Evolutionary conservation across 2,113 vertebrate species (phyloP), one percentile per base, ranked within the genome.

Genomic region (Lontra canadensis): DNA sequence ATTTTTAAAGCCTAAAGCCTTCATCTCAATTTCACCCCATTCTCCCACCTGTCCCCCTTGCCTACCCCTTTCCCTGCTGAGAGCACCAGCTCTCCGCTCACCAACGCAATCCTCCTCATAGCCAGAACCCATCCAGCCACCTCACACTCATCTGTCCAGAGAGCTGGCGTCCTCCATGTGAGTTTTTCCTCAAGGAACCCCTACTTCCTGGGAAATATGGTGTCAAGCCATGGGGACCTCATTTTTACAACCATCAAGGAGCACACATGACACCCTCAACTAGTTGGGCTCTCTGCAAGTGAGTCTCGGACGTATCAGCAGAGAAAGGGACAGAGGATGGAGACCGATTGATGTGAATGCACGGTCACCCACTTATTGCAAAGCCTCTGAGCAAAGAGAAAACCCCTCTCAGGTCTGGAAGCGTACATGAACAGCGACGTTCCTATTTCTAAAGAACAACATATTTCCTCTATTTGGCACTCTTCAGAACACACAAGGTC

Each of bases 341-440:
- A n/a, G n/a, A 63, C 2, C 0, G 10, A 52, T 4, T 18, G 2
- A 0, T 26, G 2, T 25, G 20, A 47, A 59, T 3, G 67, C 21
- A 63, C 21, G 7, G 13, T 42, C 42, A 4, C 13, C 42, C 47
- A n/a, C 59, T 71, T 10, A 74, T 7, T 23, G n/a, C 15, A 15
- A 52, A 85, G 39, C 73, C 31, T 20, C 39, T 0, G 12, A 29
- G 49, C 17, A 39, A 74, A 49, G 18, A 36, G 18, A 67, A 74
- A 14, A 29, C 9, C 0, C 23, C 31, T 9, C 17, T 74, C 6
- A 4, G 0, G 6, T 61, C n/a, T 4, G 4, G 23, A 1, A 2
- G 25, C 15, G 8, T 18, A 29, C 4, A 2, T 4, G 49, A 82
- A 21, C 0, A 2, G 59, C 0, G 0, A 12, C 23, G 25, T 42